Evolutionary conservation across 2,797 vertebrate species (phyloP).

Genomic region (Hemibagrus guttatus): DNA sequence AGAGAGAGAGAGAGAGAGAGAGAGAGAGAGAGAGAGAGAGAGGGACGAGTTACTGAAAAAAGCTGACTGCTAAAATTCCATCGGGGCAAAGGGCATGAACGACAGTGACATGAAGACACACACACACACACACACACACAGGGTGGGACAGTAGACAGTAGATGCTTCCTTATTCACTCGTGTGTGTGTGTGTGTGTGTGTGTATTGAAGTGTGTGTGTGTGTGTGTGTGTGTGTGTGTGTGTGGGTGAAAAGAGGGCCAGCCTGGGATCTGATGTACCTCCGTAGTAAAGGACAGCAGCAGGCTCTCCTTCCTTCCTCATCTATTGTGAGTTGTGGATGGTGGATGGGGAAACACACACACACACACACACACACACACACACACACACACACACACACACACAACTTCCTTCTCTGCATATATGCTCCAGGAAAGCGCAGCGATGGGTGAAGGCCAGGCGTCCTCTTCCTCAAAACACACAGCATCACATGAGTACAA

Average conservation of each 20-base stretch:
- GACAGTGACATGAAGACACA: constrained; percentile 9
- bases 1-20: too few relatives aligned
- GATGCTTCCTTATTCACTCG: not conserved
- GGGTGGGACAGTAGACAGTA: not conserved
- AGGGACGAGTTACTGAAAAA: constrained; percentile 2
- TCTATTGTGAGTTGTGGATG: constrained; percentile 69
- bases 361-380: constrained; percentile 30
- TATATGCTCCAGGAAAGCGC: constrained; percentile 53
- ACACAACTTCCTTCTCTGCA: constrained; percentile 18
- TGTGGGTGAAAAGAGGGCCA: not conserved
- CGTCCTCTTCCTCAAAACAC: constrained; percentile 56
- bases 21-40: too few relatives aligned
- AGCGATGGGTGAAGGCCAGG: constrained; percentile 66
- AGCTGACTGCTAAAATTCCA: constrained; percentile 49
- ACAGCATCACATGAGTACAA: not conserved
- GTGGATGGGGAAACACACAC: not conserved
- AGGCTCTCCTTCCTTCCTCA: constrained; percentile 73
- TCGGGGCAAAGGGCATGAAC: constrained; percentile 32
- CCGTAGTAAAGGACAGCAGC: constrained; percentile 60
- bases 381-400: constrained; percentile 15
- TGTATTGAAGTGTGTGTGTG: constrained; percentile 2
- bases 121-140: constrained; percentile 24
- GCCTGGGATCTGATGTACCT: constrained; percentile 54
- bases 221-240: not conserved
- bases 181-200: constrained; percentile 10